These are phyloP conservation scores for Artemisiospiza belli DNA, from an alignment of 2,113 vertebrate species.

Conservation along the genomic window DNA sequence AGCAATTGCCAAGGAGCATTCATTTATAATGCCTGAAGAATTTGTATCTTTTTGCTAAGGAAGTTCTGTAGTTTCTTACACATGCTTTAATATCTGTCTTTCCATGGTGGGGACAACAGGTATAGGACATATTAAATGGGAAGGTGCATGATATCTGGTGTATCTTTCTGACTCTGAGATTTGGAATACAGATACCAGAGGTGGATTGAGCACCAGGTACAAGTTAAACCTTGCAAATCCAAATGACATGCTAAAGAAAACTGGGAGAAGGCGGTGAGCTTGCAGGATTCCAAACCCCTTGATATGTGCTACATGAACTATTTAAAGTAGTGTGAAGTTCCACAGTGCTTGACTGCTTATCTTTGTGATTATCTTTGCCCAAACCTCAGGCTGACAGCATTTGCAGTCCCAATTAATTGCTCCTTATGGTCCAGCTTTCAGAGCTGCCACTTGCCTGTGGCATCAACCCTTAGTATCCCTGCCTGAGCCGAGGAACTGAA, in stretches of 20 bases:
- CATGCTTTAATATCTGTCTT: fast-evolving
- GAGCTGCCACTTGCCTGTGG: not conserved
- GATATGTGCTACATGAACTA: not conserved
- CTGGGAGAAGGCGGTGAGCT: not conserved
- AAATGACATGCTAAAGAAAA: not conserved
- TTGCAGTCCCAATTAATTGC: not conserved
- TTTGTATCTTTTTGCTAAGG: not conserved
- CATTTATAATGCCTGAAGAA: not conserved
- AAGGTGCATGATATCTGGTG: not conserved
- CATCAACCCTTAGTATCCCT: not conserved
- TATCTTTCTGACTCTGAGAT: not conserved
- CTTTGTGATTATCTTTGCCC: not conserved
- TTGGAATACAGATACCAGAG: not conserved
- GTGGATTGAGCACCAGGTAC: not conserved
- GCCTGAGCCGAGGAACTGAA: not conserved
- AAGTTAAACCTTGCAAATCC: not conserved
- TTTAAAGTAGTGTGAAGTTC: not conserved
- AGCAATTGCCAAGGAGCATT: not conserved
- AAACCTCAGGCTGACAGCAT: not conserved
- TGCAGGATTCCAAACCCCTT: not conserved
- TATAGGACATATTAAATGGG: not conserved
- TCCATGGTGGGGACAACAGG: not conserved
- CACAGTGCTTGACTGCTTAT: not conserved
- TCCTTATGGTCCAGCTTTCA: not conserved
- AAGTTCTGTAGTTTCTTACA: not conserved